Conservation (phyloP, 2,113 vertebrate genomes). For the Takifugu flavidus region DNA sequence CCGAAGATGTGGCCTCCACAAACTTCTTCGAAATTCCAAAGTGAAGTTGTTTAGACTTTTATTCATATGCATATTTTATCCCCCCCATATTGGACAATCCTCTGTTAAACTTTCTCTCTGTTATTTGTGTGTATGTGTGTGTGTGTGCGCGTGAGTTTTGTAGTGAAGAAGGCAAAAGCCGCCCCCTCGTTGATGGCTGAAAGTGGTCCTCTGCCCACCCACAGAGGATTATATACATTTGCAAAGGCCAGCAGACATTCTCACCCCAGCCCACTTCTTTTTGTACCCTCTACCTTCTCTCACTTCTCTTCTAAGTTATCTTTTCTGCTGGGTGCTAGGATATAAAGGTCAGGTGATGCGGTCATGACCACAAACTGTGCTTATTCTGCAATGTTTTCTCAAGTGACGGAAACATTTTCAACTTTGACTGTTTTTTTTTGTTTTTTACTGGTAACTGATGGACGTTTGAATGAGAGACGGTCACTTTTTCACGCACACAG, state of each 20-base stretch:
- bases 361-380: neutral
- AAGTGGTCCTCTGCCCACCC: conserved; percentile 98
- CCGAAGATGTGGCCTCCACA: conserved; percentile 26
- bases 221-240: conserved; percentile 99
- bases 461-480: neutral
- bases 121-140: conserved; percentile 85
- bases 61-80: conserved; percentile 74
- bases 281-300: conserved; percentile 59
- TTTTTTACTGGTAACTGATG: neutral
- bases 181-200: conserved; percentile 98
- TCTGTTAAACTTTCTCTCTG: conserved; percentile 95
- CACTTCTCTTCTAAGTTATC: conserved; percentile 44
- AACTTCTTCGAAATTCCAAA: conserved; percentile 31
- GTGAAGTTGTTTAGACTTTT: conserved; percentile 48
- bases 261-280: conserved; percentile 58
- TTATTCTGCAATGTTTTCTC: conserved; percentile 28
- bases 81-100: conserved; percentile 76
- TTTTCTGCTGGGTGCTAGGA: conserved; percentile 7
- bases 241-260: conserved; percentile 93
- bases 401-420: no score
- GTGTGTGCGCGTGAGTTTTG: conserved; percentile 90
- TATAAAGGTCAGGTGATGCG: neutral
- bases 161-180: conserved; percentile 99
- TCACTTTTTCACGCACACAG: neutral
- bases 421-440: no score